Base-by-base conservation (phyloP, 2,797 vertebrate genomes). In the Gallinago stenura region DNA sequence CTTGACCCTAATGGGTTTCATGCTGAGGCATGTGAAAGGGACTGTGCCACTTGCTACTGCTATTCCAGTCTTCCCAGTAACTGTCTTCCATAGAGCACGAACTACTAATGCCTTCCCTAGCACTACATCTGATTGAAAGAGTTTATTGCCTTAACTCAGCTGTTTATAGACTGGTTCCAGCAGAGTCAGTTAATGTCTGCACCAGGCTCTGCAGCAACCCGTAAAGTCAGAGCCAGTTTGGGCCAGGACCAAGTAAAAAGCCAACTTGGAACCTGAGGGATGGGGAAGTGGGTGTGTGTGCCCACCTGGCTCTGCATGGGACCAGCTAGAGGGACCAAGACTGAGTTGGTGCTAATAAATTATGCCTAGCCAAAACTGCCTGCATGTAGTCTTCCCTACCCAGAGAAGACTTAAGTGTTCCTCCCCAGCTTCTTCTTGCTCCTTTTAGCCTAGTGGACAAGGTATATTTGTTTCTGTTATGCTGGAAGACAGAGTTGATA, bases 171-270 rank as follows among this genome's bases (percentile, higher is more conserved):
- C 20, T 57, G 15, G 33, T 72, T 84, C 64, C 15, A 25, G 43
- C 60, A 43, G 46, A 57, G 48, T 41, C 18, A n/a, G 48, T 66
- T 73, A 17, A 21, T 5, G 8, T 61, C 60, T 85, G 37, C 25
- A 33, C 37, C 26, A 33, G 48, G 12, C 50, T 70, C 43, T 78
- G 72, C 54, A 88, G 35, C 26, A 30, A 26, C 0, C 0, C 0
- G 0, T 57, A 14, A 62, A 91, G 33, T 75, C 58, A 61, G 87
- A 54, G 30, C 24, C 78, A 43, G 2, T 77, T 68, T 50, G 87
- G 48, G 56, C 28, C 45, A 68, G 45, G 65, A 12, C 37, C 24
- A 17, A 2, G 31, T 54, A 7, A 78, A 73, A 61, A 54, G 20
- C 65, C 21, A 16, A 35, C 8, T 35, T 69, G 71, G 26, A 54